These are phyloP conservation scores for Tetragnatha versicolor DNA, from an alignment of 1,140 invertebrate genomes.

Conservation along the genomic window DNA sequence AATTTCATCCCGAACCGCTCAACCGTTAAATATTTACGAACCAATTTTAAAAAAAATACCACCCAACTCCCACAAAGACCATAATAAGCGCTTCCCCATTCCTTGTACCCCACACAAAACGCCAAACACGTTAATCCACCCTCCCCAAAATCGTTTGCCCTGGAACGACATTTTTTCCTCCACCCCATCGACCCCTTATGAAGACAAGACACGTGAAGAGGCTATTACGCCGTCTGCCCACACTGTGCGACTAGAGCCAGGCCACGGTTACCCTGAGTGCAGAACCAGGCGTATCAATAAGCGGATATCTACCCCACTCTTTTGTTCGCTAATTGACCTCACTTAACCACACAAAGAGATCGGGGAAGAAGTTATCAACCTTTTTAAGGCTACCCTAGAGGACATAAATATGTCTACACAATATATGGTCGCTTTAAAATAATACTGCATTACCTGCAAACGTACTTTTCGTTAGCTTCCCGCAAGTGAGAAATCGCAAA, in stretches of 20 bases:
- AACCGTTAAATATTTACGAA: too few relatives aligned
- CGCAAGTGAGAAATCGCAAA: too few relatives aligned
- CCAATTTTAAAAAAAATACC: not conserved
- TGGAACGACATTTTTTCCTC: not conserved
- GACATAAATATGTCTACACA: not conserved
- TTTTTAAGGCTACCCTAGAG: not conserved
- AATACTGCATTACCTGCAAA: too few relatives aligned
- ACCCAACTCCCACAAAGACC: not conserved
- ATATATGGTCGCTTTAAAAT: not conserved
- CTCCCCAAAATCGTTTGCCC: not conserved
- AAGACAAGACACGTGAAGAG: conserved; percentile 8
- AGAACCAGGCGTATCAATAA: too few relatives aligned
- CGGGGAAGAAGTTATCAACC: not conserved
- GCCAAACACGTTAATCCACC: not conserved
- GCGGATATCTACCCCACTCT: too few relatives aligned
- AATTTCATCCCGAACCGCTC: too few relatives aligned
- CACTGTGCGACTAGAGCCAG: too few relatives aligned
- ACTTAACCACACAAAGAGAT: too few relatives aligned
- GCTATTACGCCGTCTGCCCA: not conserved
- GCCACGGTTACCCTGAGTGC: too few relatives aligned
- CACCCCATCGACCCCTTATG: not conserved
- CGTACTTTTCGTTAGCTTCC: too few relatives aligned
- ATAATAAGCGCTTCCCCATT: not conserved
- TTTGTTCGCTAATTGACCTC: too few relatives aligned
- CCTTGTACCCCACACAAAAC: not conserved